Evolutionary conservation across 2,888 invertebrate species (phyloP), one percentile per base, ranked within the genome.

Genomic region (Sepiola atlantica): DNA sequence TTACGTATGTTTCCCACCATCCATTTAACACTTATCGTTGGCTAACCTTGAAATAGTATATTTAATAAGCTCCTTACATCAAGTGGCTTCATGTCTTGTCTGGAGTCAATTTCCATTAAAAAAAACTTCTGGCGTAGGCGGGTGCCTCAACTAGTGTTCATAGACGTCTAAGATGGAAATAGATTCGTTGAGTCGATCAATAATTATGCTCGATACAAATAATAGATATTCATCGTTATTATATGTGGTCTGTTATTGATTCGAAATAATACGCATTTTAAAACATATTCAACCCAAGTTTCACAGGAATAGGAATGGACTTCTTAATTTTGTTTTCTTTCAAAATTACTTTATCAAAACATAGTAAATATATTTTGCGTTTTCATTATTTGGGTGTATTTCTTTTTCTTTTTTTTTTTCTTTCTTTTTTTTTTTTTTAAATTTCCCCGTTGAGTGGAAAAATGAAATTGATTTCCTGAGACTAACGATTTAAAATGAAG

Each of bases 401-500:
- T 32, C 14, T n/a, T 16, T 16, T 16, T n/a, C 18, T 14, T 21
- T n/a, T 16, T 45, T 45, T 45, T 45, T 45, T 45, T 45, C 4
- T 45, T 45, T 45, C 45, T 45, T 45, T 45, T 45, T 2, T 45
- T 45, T 45, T 45, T 45, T 2, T 45, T 45, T 8, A 45, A 45
- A 45, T 45, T 45, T 45, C 45, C 8, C 45, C 77, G 16, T 77
- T 32, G 16, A 77, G 77, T n/a, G 1, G n/a, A 32, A 77, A 77
- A 77, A 77, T 77, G n/a, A n/a, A 77, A 77, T 77, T 77, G 77
- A 77, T 77, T 77, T 77, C 77, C 77, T n/a, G 77, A 16, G 77
- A 77, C 77, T 77, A 32, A 77, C 77, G n/a, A 77, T 77, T 32
- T 77, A 16, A 77, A n/a, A 77, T 77, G n/a, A 77, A 77, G n/a